Evolutionary conservation across 2,113 vertebrate genomes (phyloP).

Genomic region (Chloropsis hardwickii): DNA sequence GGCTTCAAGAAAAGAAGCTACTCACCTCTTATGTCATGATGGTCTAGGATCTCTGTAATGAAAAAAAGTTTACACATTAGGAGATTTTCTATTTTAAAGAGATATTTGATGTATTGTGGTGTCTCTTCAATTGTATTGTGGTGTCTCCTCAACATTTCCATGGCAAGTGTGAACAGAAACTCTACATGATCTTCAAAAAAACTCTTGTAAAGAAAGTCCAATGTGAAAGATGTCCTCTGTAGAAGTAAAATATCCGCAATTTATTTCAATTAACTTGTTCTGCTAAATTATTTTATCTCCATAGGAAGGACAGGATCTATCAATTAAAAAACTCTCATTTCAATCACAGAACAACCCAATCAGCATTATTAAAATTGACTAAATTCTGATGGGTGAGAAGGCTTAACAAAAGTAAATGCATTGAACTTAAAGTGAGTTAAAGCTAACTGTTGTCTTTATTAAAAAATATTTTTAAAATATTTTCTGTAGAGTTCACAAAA

Average conservation of each 20-base stretch:
- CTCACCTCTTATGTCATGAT: rapidly evolving
- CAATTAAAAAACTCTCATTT: neutral
- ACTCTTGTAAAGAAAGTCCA: neutral
- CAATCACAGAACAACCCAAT: neutral
- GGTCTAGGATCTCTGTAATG: neutral
- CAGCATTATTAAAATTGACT: neutral
- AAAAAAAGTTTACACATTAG: neutral
- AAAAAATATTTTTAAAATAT: neutral
- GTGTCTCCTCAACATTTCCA: neutral
- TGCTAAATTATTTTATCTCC: neutral
- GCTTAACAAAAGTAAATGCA: neutral
- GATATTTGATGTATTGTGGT: neutral
- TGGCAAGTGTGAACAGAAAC: neutral
- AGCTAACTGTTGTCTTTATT: neutral
- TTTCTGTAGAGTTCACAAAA: neutral
- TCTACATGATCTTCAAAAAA: neutral
- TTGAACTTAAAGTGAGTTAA: neutral
- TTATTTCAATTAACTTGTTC: neutral
- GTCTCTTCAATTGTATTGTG: neutral
- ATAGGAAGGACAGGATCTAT: neutral
- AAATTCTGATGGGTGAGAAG: neutral
- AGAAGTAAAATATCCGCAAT: neutral
- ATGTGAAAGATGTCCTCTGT: neutral
- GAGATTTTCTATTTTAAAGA: neutral
- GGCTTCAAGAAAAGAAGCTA: neutral